A percentile compares a stretch with the other conserved stretches of the same genome.
Evolutionary conservation across 2,797 vertebrate species (phyloP).

Genomic region (Oreonectes daqikongensis): DNA sequence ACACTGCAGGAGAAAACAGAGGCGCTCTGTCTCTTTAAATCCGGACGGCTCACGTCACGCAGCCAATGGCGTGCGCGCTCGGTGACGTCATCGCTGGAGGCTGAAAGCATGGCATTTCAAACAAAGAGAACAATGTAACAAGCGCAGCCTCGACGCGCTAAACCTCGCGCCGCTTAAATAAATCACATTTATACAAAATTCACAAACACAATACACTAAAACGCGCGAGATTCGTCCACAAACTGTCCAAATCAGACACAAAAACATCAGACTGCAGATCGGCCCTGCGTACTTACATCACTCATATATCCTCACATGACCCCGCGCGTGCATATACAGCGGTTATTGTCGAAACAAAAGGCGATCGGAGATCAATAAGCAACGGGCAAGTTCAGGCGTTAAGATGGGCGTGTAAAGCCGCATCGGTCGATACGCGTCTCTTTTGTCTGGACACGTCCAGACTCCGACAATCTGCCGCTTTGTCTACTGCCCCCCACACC

Average conservation of each 20-base stretch:
- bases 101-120: constrained; percentile 92
- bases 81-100: constrained; percentile 91
- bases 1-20: constrained; percentile 36
- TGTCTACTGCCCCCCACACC: constrained; percentile 79
- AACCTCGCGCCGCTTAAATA: not conserved
- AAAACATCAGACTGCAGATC: constrained; percentile 69
- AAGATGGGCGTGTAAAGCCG: not conserved
- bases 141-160: constrained; percentile 56
- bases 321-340: not conserved
- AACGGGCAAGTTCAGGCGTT: rapidly evolving
- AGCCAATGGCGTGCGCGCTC: constrained; percentile 83
- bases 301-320: constrained; percentile 31
- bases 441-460: constrained; percentile 82
- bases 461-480: constrained; percentile 82
- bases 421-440: constrained; percentile 57
- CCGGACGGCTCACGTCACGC: constrained; percentile 59
- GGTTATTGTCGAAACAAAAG: not conserved
- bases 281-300: constrained; percentile 52
- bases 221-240: rapidly evolving
- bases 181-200: not conserved
- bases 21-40: constrained; percentile 78
- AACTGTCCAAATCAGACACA: constrained; percentile 50
- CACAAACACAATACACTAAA: not conserved
- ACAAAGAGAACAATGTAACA: constrained; percentile 97
- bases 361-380: constrained; percentile 17